These are phyloP conservation scores for Gastrophryne carolinensis DNA, from an alignment of 2,797 vertebrate species.

Conservation along the genomic window DNA sequence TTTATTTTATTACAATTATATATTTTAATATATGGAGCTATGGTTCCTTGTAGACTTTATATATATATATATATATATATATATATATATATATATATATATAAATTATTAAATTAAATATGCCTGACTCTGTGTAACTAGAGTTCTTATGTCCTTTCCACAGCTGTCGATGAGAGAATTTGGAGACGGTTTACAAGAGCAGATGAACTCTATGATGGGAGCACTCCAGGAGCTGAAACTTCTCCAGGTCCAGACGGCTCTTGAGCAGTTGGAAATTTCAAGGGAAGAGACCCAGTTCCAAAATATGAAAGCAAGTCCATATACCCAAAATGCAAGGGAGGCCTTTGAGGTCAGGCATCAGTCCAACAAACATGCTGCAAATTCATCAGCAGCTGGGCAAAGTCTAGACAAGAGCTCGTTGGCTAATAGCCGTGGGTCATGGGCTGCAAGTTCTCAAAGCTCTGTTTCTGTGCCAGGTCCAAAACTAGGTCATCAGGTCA, in stretches of 20 bases:
- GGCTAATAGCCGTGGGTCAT: not conserved
- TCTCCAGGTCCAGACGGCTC: conserved; percentile 89
- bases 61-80: too few species aligned
- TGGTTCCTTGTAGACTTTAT: too few species aligned
- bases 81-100: too few species aligned
- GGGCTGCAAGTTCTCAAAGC: fast-evolving
- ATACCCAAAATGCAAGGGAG: conserved; percentile 14
- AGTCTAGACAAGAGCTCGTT: not conserved
- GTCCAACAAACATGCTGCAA: not conserved
- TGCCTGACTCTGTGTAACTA: not conserved
- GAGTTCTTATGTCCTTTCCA: conserved; percentile 36
- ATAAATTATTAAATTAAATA: too few species aligned
- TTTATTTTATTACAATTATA: too few species aligned
- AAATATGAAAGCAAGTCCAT: conserved; percentile 37
- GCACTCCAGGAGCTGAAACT: conserved; percentile 95
- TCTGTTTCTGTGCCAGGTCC: fast-evolving
- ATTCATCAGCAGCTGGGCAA: not conserved
- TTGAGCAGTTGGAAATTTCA: conserved; percentile 87
- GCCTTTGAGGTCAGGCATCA: conserved; percentile 19
- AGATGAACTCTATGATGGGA: conserved; percentile 98
- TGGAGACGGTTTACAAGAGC: conserved; percentile 91
- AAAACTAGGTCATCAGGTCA: conserved; percentile 33
- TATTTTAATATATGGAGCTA: too few species aligned
- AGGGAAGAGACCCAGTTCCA: conserved; percentile 57
- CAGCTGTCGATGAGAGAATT: conserved; percentile 96